Evolutionary conservation across 1,140 invertebrate species (phyloP), one percentile per base, ranked within the genome.

Genomic region (Halesus radiatus): DNA sequence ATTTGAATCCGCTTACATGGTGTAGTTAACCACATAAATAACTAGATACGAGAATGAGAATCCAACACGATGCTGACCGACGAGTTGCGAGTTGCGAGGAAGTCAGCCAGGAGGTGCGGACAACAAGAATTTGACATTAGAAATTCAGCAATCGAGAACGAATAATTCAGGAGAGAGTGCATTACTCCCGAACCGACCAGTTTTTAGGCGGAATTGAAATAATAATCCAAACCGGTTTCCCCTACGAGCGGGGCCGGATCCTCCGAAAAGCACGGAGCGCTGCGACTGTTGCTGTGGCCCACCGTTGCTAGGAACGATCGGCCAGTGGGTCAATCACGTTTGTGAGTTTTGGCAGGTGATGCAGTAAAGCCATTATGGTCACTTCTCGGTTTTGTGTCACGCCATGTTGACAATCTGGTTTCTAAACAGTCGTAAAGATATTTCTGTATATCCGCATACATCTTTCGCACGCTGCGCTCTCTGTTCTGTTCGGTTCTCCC

Each of bases 101-200:
- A n/a, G 32, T n/a, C 7, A 58, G 54, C n/a, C 7, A 16, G 6
- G 66, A 70, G 66, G 66, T 70, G 37, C 37, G 66, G 37, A 70
- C 66, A 68, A 32, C 64, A 70, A 70, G 66, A 70, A 70, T 70
- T 70, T 18, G 32, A 70, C 29, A 70, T 70, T 70, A 70, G 66
- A 70, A 70, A 70, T 70, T 70, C 66, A 45, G 32, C 66, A 70
- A 70, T 70, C 66, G 66, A 70, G 66, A 70, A 18, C 32, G 66
- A 45, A 70, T 70, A 20, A 50, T 45, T 37, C 66, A 45, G 66
- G 50, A 45, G 32, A 70, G 66, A 70, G 66, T 70, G 66, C 66
- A 70, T 70, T 70, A 70, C 66, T 70, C 66, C 66, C 66, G 66
- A 70, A 70, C 66, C 32, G 66, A 70, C 66, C 66, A 70, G 66